Evolutionary conservation across 2,113 vertebrate genomes (phyloP).

Genomic region (Dunckerocampus dactyliophorus): DNA sequence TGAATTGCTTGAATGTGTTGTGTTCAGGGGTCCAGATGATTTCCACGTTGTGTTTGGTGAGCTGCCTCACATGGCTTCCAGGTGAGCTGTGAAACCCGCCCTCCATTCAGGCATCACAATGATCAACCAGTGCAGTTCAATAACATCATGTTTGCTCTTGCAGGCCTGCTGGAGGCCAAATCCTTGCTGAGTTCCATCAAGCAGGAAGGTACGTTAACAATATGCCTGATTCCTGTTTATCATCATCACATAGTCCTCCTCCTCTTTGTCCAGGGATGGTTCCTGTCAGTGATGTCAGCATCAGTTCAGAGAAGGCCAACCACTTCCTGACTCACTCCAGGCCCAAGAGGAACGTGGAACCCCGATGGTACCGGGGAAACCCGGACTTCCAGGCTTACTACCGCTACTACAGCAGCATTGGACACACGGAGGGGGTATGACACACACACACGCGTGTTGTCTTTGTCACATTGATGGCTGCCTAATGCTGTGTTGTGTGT

Average conservation of each 20-base stretch:
- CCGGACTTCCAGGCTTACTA: constrained; percentile 80
- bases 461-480: neutral
- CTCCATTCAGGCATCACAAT: neutral
- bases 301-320: constrained; percentile 60
- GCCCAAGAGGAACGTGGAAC: constrained; percentile 65
- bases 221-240: neutral
- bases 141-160: constrained; percentile 4
- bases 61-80: constrained; percentile 55
- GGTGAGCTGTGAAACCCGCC: constrained; percentile 40
- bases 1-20: neutral
- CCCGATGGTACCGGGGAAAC: constrained; percentile 67
- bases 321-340: constrained; percentile 68
- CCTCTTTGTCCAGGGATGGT: constrained; percentile 48
- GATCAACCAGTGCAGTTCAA: too few species aligned
- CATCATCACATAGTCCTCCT: neutral
- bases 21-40: constrained; percentile 60
- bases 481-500: neutral
- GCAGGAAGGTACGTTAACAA: constrained; percentile 63
- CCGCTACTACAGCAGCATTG: constrained; percentile 79
- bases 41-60: constrained; percentile 42
- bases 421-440: constrained; percentile 77
- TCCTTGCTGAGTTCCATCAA: constrained; percentile 60
- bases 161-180: constrained; percentile 66
- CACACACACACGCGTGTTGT: neutral
- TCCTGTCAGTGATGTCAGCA: constrained; percentile 42